Evolutionary conservation across 2,113 vertebrate species (phyloP).

Genomic region (Brachionichthys hirsutus): DNA sequence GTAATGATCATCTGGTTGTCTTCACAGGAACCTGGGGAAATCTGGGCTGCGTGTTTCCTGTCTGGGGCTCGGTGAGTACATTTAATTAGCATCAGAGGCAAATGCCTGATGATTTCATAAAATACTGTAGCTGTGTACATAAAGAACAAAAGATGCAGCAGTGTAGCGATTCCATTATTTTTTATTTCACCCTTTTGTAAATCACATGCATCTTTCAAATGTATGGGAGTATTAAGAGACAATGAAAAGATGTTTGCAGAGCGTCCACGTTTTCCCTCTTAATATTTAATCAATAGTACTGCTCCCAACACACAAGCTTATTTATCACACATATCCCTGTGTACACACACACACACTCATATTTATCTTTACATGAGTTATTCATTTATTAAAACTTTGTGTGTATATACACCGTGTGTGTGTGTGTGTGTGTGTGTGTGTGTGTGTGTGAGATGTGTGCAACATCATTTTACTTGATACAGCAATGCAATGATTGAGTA

Average conservation of each 20-base stretch:
- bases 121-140: conserved; percentile 13
- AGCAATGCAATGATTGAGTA: no score
- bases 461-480: no score
- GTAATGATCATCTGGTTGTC: conserved; percentile 35
- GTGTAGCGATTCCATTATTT: conserved; percentile 20
- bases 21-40: conserved; percentile 92
- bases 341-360: conserved; percentile 22
- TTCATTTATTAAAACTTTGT: conserved; percentile 27
- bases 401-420: conserved; percentile 1
- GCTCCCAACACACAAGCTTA: conserved; percentile 52
- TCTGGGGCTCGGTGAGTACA: conserved; percentile 92
- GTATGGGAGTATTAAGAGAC: conserved; percentile 12
- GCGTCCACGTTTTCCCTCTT: conserved; percentile 43
- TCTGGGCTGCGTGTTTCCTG: conserved; percentile 95
- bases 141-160: background rate
- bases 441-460: background rate
- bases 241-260: conserved; percentile 37
- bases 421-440: background rate
- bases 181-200: conserved; percentile 19
- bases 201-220: conserved; percentile 52
- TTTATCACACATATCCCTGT: conserved; percentile 39
- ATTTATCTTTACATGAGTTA: conserved; percentile 25
- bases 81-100: conserved; percentile 36
- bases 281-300: conserved; percentile 64
- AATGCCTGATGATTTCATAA: conserved; percentile 26